These are phyloP conservation scores for Lepisosteus osseus DNA, from an alignment of 2,113 vertebrate species.

Conservation along the genomic window DNA sequence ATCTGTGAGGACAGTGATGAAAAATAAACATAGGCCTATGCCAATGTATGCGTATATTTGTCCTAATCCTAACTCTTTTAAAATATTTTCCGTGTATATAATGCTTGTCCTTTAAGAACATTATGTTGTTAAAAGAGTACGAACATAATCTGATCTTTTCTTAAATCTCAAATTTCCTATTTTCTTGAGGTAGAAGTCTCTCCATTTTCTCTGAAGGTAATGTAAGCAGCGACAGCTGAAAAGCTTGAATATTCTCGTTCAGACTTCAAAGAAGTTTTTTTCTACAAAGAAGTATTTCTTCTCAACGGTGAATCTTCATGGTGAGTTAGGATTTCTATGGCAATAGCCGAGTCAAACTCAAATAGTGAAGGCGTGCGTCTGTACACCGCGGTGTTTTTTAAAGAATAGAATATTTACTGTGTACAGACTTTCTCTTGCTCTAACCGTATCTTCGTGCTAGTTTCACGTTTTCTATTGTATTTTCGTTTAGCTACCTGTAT, in stretches of 20 bases:
- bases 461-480: conserved; percentile 72
- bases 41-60: no score
- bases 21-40: no score
- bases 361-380: conserved; percentile 91
- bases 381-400: conserved; percentile 84
- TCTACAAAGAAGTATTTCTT: conserved; percentile 94
- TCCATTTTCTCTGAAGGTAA: conserved; percentile 79
- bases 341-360: conserved; percentile 96
- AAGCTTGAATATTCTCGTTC: conserved; percentile 81
- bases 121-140: no score
- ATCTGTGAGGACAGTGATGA: no score
- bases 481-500: conserved; percentile 78
- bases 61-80: no score
- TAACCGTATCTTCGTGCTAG: conserved; percentile 74
- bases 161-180: conserved; percentile 33
- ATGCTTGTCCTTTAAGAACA: no score
- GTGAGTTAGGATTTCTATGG: conserved; percentile 99
- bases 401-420: conserved; percentile 96
- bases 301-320: conserved; percentile 98
- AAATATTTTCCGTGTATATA: no score
- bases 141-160: no score
- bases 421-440: conserved; percentile 71
- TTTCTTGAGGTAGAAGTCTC: conserved; percentile 79
- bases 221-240: conserved; percentile 84
- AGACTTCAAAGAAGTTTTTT: conserved; percentile 90